Evolutionary conservation across 1,140 invertebrate genomes (phyloP), one percentile per base, ranked within the genome.

Genomic region (Wasmannia auropunctata): DNA sequence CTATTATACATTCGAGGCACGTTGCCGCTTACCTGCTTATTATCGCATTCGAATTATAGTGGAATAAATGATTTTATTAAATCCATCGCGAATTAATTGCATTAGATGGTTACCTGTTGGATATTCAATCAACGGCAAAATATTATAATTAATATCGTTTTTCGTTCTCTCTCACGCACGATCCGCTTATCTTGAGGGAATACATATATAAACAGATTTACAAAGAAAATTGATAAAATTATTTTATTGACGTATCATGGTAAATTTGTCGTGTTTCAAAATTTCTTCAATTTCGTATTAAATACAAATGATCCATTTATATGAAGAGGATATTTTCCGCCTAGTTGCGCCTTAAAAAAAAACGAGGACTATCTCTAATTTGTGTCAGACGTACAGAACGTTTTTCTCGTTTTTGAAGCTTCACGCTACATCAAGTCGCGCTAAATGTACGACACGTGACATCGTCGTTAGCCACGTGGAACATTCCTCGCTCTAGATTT

Each of bases 1-100:
- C 65, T 72, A 22, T 81, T 58, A 58, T 58, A 31, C 51, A 72
- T 10, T 56, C 62, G 6, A 14, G 40, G 25, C 67, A 58, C 28
- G 63, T 60, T 19, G 25, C 37, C n/a, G 16, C 51, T 43, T 19
- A 83, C 51, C 51, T 43, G 67, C 79, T 83, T 74, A 83, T 83
- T 83, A 83, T 83, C 67, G 79, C 67, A 74, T 58, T 83, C 51
- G 40, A 83, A 83, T 74, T 72, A 83, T 37, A 60, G 51, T 14
- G 51, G 40, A 72, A 83, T 83, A 83, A 83, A 83, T 74, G 51
- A 83, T 83, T 83, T 72, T 72, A 72, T 74, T 58, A 74, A 83
- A 72, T 16, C 37, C 37, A 58, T 40, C 40, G 28, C 8, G 19
- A 34, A 58, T 83, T 83, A 83, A 83, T 83, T 58, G 67, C 79